These are phyloP conservation scores for Ceriagrion tenellum DNA, from an alignment of 2,888 invertebrate species.

Conservation along the genomic window DNA sequence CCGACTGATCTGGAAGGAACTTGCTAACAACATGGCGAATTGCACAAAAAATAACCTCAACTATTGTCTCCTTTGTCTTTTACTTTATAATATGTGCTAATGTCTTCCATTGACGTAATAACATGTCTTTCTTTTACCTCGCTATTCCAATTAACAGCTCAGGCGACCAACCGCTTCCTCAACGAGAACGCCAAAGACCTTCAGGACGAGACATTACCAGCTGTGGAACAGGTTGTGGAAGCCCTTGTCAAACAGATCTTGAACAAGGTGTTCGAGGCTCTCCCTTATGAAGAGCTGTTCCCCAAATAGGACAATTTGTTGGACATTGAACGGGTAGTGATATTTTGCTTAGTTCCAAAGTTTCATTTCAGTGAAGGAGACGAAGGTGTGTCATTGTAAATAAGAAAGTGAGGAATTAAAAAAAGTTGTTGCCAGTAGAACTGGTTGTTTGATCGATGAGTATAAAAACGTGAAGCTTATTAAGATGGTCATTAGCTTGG, in stretches of 20 bases:
- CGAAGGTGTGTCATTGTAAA: background rate
- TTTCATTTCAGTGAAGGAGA: background rate
- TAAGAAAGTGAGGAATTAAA: background rate
- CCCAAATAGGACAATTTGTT: constrained; percentile 69
- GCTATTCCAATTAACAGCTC: constrained; percentile 71
- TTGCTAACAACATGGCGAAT: no score
- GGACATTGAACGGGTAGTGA: background rate
- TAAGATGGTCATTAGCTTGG: background rate
- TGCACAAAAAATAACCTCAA: no score
- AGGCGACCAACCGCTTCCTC: constrained; percentile 71
- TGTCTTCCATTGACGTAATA: no score
- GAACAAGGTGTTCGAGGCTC: constrained; percentile 72
- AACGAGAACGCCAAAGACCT: constrained; percentile 74
- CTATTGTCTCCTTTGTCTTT: no score
- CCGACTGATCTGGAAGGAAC: no score
- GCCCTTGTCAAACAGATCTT: constrained; percentile 73
- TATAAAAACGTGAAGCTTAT: background rate
- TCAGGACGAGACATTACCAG: constrained; percentile 73
- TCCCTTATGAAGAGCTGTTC: constrained; percentile 72
- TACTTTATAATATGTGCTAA: no score
- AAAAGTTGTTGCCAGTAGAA: background rate
- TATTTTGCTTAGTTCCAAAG: background rate
- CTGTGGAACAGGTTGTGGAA: constrained; percentile 72
- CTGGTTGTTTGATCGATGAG: background rate
- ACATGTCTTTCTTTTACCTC: constrained; percentile 69